phyloP scores from a whole-genome alignment of 1,140 invertebrate genomes.

The Limonius californicus region DNA sequence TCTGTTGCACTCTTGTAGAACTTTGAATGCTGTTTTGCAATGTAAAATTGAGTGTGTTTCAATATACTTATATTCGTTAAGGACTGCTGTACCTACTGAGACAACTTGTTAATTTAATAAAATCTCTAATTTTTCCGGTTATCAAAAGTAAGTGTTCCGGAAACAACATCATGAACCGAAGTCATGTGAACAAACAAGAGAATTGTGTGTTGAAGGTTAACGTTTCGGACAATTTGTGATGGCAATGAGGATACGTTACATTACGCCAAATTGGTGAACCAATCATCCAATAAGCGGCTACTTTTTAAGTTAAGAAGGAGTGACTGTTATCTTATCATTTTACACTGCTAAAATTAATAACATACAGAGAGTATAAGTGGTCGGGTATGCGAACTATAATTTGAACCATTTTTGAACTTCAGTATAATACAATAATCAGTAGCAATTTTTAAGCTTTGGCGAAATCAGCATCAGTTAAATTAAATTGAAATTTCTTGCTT shows the following conservation, averaged over 20 bases:
- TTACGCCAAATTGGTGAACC: constrained; percentile 30
- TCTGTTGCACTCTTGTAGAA: too few relatives aligned
- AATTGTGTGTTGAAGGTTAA: constrained; percentile 29
- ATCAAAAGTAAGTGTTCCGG: not conserved
- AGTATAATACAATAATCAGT: too few relatives aligned
- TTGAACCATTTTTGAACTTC: too few relatives aligned
- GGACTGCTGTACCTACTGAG: too few relatives aligned
- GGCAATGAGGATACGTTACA: constrained; percentile 34
- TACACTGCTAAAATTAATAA: not conserved
- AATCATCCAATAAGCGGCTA: constrained; percentile 28
- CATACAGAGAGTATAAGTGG: too few relatives aligned
- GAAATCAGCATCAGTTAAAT: too few relatives aligned
- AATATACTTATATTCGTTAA: not conserved
- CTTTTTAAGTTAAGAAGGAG: constrained; percentile 5
- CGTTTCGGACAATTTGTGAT: constrained; percentile 25
- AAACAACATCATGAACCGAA: not conserved
- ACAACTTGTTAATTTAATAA: too few relatives aligned
- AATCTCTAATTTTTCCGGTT: too few relatives aligned
- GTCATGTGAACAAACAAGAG: constrained; percentile 18
- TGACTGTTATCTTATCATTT: constrained; percentile 2
- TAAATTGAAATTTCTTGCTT: too few relatives aligned
- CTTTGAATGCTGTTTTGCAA: too few relatives aligned
- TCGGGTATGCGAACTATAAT: too few relatives aligned
- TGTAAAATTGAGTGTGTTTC: not conserved
- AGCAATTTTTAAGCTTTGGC: too few relatives aligned